A percentile compares a stretch with the other conserved stretches of the same genome.
Evolutionary conservation across 2,113 vertebrate genomes (phyloP).

Genomic region (Crocuta crocuta): DNA sequence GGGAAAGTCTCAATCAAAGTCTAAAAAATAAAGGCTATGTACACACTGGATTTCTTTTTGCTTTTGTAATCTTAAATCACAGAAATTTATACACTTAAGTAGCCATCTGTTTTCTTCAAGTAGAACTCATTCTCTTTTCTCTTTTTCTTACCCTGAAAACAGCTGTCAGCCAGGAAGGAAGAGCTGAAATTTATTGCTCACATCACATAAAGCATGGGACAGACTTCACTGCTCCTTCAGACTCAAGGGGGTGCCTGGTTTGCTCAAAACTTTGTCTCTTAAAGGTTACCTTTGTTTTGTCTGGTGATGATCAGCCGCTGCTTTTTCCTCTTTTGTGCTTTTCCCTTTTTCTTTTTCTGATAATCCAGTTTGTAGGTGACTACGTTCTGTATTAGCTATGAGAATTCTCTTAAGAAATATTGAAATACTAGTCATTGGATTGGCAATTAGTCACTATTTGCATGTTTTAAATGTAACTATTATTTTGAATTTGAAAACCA

Average conservation of each 20-base stretch:
- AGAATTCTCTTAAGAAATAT: not conserved
- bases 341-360: not conserved
- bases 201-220: not conserved
- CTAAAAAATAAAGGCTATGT: constrained; percentile 42
- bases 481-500: not conserved
- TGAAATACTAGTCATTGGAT: not conserved
- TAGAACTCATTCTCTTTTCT: constrained; percentile 52
- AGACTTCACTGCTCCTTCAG: not conserved
- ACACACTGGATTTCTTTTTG: not conserved
- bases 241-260: not conserved
- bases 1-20: constrained; percentile 18
- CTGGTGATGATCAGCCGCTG: not conserved
- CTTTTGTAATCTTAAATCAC: constrained; percentile 50
- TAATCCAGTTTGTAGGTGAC: not conserved
- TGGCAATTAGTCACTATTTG: not conserved
- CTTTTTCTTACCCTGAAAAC: constrained; percentile 48
- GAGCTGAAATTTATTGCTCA: constrained; percentile 1
- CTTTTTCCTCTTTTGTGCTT: not conserved
- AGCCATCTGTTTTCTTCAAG: constrained; percentile 48
- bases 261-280: not conserved
- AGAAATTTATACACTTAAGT: constrained; percentile 65
- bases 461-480: not conserved
- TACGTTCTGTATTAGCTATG: not conserved
- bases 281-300: not conserved
- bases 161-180: constrained; percentile 49